Base-by-base conservation (phyloP, 2,797 vertebrate genomes). In the Cottoperca gobio region DNA sequence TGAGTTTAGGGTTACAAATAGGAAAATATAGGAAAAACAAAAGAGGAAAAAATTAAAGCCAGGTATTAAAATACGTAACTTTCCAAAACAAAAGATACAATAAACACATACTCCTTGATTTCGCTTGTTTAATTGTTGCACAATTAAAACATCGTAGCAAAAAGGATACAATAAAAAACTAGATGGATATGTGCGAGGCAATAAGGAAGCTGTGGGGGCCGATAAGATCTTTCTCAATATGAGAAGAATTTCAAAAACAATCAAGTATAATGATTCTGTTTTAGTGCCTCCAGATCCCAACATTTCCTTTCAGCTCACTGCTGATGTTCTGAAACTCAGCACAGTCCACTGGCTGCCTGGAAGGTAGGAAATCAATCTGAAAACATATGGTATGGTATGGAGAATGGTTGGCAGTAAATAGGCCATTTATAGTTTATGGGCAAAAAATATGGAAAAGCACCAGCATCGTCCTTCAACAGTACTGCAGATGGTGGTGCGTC, bases 351-450 rank as follows among this genome's bases (percentile, higher is more conserved):
- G 59, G 46, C 67, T 76, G 79, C 83, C 79, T 73, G 55, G 42
- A 46, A 79, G 76, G 50, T n/a, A 54, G 65, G 55, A 70, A 76
- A 76, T 85, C 52, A 76, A 74, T 82, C 70, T 45, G 11, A 40
- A 52, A 74, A 64, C 76, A 67, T 63, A 67, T 64, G 73, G 49
- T 77, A 11, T 46, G 37, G 23, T 70, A 66, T 46, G 26, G 58
- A 76, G 31, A 61, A 52, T 23, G 49, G 48, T 31, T 67, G 70
- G 73, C 73, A 50, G 64, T 79, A 76, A 85, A 69, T 23, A 63
- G 72, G 64, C 69, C 59, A 48, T 81, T 81, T 85, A 61, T 69
- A 63, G 64, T 76, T 79, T 73, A 70, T 82, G 55, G 40, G 39
- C 17, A 63, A 19, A 59, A 70, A 63, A 73, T 62, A 73, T 54